These are phyloP conservation scores for Stictonetta naevosa DNA, from an alignment of 2,113 vertebrate species.

Conservation along the genomic window DNA sequence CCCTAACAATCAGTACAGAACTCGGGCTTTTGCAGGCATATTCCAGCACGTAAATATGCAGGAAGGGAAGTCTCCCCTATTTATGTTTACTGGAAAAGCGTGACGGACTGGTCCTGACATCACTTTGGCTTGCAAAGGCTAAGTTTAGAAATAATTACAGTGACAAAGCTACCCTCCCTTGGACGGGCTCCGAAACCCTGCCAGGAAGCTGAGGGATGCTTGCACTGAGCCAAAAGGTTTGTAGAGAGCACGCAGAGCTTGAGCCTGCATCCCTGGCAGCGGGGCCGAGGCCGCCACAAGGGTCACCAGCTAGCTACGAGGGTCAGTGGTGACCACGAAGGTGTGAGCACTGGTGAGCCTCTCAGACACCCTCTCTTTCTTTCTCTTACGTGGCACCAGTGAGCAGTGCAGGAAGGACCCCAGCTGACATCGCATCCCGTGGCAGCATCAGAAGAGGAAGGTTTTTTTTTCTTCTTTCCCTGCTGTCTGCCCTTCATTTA, in stretches of 20 bases:
- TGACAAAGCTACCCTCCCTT: constrained; percentile 36
- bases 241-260: neutral
- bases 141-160: constrained; percentile 50
- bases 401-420: neutral
- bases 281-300: neutral
- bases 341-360: neutral
- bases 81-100: constrained; percentile 33
- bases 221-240: constrained; percentile 5
- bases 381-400: neutral
- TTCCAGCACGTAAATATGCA: neutral
- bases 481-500: neutral
- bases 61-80: neutral
- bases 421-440: neutral
- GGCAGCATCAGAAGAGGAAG: neutral
- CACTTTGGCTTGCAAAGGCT: constrained; percentile 49
- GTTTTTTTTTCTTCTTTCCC: neutral
- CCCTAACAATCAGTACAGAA: neutral
- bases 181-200: neutral
- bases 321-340: neutral
- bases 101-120: constrained; percentile 44
- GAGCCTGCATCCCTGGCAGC: neutral
- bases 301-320: neutral
- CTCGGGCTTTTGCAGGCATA: neutral
- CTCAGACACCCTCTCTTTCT: neutral
- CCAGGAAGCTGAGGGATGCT: constrained; percentile 48